Evolutionary conservation across 2,797 vertebrate genomes (phyloP), one percentile per base, ranked within the genome.

Genomic region (Cephalopachus bancanus): DNA sequence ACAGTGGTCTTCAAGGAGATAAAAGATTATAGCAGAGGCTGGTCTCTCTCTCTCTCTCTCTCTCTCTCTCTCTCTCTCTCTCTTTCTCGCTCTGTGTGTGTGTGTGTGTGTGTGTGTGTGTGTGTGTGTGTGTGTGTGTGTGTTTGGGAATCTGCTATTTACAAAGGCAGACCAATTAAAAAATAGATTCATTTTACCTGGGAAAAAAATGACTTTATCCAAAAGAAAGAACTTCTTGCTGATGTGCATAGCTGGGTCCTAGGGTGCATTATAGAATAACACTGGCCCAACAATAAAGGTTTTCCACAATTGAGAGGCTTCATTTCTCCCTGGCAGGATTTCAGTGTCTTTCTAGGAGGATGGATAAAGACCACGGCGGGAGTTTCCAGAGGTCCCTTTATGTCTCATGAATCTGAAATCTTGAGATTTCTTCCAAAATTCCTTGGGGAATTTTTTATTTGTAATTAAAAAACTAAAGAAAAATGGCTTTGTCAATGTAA

Each of bases 401-500:
- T 37, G 26, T 79, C 53, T 93, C 62, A 26, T 10, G 67, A 83
- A 22, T 62, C 89, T 62, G 44, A 96, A 96, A 90, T 37, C 78
- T 93, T 57, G 12, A 81, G 33, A 72, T 49, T 37, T 83, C 57
- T 79, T 86, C 12, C 37, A 92, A 97, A 96, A 89, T 88, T 83
- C 86, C 51, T 76, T 15, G 33, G 33, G 85, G 44, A 94, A 85
- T 15, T 87, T 67, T 92, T 69, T 62, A 91, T 14, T 67, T 84
- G 49, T 93, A 91, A 97, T 91, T 97, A 89, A 87, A 97, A 97
- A 81, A 83, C 67, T 78, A 88, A 95, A 95, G 74, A 94, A 97
- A 98, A 96, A 95, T 65, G 74, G 53, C 74, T 69, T 57, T 83
- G 74, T 71, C 78, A 59, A 15, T 59, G 60, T 95, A 92, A 95